phyloP scores from a whole-genome alignment of 2,113 vertebrate species.

The Hypanus sabinus region DNA sequence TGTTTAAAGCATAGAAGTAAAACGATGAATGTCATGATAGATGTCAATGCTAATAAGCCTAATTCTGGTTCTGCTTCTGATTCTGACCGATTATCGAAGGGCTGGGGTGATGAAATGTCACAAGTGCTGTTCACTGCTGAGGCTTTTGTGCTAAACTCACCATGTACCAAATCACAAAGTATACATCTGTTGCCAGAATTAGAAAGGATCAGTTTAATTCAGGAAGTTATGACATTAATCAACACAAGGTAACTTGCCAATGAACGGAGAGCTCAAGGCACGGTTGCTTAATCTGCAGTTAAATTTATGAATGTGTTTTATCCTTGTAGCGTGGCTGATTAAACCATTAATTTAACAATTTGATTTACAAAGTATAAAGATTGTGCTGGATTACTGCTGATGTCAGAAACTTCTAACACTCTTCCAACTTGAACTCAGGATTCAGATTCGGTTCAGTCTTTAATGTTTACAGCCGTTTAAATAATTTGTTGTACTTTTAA shows the following conservation, averaged over 20 bases:
- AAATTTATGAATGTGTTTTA: slow-evolving; percentile 9
- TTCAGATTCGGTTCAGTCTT: background rate
- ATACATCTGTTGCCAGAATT: background rate
- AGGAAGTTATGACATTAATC: slow-evolving; percentile 4
- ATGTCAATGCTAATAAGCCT: too few relatives aligned
- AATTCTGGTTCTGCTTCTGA: too few relatives aligned
- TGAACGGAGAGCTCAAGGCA: background rate
- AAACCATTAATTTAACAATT: background rate
- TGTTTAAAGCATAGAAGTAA: too few relatives aligned
- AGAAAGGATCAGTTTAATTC: slow-evolving; percentile 19
- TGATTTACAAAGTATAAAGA: background rate
- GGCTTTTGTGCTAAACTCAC: background rate
- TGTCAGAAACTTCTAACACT: background rate
- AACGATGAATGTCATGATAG: too few relatives aligned
- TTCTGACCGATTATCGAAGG: background rate
- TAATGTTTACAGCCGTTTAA: background rate
- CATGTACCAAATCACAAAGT: background rate
- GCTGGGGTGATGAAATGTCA: background rate
- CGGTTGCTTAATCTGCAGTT: background rate
- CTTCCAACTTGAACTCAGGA: background rate
- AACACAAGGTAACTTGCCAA: background rate
- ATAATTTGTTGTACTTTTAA: background rate
- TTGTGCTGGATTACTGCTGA: background rate
- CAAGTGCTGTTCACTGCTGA: background rate
- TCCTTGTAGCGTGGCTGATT: background rate